Evolutionary conservation across 2,797 vertebrate species (phyloP).

Genomic region (Notamacropus eugenii): DNA sequence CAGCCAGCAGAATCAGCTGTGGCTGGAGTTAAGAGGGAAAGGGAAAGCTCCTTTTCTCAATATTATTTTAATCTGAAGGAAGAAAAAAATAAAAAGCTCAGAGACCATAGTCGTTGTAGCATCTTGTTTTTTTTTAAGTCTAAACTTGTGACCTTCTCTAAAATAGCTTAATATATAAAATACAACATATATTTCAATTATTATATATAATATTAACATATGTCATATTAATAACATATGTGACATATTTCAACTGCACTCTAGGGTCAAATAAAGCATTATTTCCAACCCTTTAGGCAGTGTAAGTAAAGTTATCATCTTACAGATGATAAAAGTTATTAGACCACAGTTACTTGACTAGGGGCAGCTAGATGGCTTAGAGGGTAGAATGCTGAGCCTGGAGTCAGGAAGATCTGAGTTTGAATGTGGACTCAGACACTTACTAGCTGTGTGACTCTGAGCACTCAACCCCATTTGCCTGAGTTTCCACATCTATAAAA

Average conservation of each 20-base stretch:
- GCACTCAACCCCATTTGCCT: not conserved
- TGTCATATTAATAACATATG: no score
- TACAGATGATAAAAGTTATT: not conserved
- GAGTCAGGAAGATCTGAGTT: not conserved
- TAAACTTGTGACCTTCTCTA: not conserved
- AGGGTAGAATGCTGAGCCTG: not conserved
- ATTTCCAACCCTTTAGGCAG: not conserved
- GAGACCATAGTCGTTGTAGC: not conserved
- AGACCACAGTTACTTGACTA: not conserved
- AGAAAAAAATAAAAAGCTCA: not conserved
- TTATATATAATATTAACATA: no score
- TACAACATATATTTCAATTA: no score
- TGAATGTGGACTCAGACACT: not conserved
- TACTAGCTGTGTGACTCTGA: not conserved
- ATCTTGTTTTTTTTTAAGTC: not conserved
- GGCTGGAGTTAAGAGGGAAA: no score
- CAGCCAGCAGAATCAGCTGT: no score
- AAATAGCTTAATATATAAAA: not conserved
- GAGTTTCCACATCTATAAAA: not conserved
- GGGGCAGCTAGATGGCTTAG: not conserved
- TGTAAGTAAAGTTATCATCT: not conserved
- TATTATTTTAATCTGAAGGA: not conserved
- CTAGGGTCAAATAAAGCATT: not conserved
- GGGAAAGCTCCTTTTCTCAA: not conserved
- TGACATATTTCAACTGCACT: not conserved